These are phyloP conservation scores for Ormyrus nitidulus DNA, from an alignment of 2,888 invertebrate species.

Conservation along the genomic window DNA sequence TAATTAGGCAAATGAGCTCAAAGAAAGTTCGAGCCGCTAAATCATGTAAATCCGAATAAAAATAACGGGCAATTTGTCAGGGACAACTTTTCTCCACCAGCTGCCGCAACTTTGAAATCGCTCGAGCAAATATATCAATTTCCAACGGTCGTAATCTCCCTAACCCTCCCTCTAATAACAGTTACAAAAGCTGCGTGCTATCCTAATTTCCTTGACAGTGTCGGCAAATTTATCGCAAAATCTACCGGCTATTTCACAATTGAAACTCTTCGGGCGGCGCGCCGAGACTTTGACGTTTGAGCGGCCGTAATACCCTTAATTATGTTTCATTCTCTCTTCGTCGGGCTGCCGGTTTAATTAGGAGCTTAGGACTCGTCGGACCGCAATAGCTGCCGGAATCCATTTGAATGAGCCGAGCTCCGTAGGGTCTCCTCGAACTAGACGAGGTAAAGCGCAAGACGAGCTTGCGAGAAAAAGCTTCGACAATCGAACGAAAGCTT, in stretches of 20 bases:
- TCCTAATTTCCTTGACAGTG: neutral
- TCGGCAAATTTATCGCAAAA: too few relatives aligned
- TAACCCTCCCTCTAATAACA: neutral
- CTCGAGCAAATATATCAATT: too few relatives aligned
- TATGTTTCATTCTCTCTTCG: conserved; percentile 29
- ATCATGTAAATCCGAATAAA: neutral
- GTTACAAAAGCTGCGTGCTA: neutral
- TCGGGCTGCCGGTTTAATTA: conserved; percentile 29
- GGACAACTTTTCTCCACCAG: too few relatives aligned
- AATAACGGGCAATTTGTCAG: neutral
- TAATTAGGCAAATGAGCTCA: conserved; percentile 27
- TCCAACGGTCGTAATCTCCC: too few relatives aligned
- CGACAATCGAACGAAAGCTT: neutral
- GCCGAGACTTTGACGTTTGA: conserved; percentile 36
- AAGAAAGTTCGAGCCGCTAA: conserved; percentile 20
- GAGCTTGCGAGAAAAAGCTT: neutral
- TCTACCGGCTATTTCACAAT: too few relatives aligned
- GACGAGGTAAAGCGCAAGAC: conserved; percentile 5
- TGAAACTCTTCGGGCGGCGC: too few relatives aligned
- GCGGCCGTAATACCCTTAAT: conserved; percentile 42
- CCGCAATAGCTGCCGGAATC: conserved; percentile 10
- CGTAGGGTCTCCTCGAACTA: neutral
- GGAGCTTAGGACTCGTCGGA: conserved; percentile 19
- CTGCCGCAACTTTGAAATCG: too few relatives aligned
- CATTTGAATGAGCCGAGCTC: conserved; percentile 25